A percentile compares a stretch with the other conserved stretches of the same genome.
Conservation (phyloP, 2,888 invertebrate genomes). For the Scrobipalpa costella region DNA sequence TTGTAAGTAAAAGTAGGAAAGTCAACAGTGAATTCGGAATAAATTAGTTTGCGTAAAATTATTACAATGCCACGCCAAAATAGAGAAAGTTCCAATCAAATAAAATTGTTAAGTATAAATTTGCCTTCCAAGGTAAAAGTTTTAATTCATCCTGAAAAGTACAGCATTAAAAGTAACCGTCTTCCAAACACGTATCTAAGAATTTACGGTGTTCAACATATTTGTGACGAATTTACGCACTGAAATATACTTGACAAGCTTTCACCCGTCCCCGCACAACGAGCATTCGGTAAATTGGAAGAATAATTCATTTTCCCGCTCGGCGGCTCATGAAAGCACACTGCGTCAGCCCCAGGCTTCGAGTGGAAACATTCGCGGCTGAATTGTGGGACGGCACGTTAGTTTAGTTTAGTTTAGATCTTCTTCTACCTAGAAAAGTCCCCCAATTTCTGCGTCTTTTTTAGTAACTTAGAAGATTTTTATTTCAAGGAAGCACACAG, state of each 20-base stretch:
- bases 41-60: too few relatives aligned
- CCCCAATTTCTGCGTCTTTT: too few relatives aligned
- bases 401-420: too few relatives aligned
- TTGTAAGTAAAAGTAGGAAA: background rate
- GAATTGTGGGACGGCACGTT: background rate
- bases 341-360: constrained; percentile 40
- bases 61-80: too few relatives aligned
- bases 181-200: background rate
- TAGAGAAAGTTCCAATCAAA: too few relatives aligned
- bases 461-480: too few relatives aligned
- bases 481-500: too few relatives aligned
- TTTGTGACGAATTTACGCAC: constrained; percentile 5
- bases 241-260: constrained; percentile 11
- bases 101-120: too few relatives aligned
- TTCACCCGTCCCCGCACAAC: background rate
- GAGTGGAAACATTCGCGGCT: background rate
- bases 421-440: too few relatives aligned
- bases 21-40: too few relatives aligned
- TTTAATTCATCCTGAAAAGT: too few relatives aligned
- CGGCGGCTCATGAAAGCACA: constrained; percentile 59
- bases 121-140: too few relatives aligned
- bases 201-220: constrained; percentile 1
- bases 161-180: background rate
- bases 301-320: constrained; percentile 74
- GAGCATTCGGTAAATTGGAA: constrained; percentile 63